Evolutionary conservation across 2,888 invertebrate species (phyloP).

Genomic region (Drosophila helvetica): DNA sequence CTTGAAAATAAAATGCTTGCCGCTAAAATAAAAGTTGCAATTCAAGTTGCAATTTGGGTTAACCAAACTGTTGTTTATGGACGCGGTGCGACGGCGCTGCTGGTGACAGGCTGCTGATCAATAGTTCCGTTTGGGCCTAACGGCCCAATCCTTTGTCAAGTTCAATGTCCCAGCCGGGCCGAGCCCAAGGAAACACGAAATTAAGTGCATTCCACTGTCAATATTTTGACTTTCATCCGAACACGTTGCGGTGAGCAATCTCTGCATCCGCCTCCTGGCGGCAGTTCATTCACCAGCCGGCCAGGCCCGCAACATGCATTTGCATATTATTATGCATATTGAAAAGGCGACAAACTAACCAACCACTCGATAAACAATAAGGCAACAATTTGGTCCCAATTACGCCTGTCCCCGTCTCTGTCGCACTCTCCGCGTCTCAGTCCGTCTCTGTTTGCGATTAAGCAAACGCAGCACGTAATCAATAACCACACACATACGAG

Average conservation of each 20-base stretch:
- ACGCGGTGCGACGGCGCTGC: slow-evolving; percentile 10
- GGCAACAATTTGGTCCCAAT: slow-evolving; percentile 63
- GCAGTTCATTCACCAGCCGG: slow-evolving; percentile 69
- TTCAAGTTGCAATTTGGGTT: slow-evolving; percentile 65
- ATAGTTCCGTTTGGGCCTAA: slow-evolving; percentile 40
- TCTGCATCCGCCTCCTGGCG: slow-evolving; percentile 39
- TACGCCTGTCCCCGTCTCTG: slow-evolving; percentile 39
- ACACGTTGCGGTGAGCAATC: slow-evolving; percentile 21
- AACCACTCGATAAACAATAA: slow-evolving; percentile 51
- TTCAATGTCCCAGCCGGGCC: slow-evolving; percentile 50
- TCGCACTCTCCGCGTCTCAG: slow-evolving; percentile 8
- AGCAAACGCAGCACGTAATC: slow-evolving; percentile 74
- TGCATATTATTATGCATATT: slow-evolving; percentile 62
- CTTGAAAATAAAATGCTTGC: slow-evolving; percentile 46
- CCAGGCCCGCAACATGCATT: slow-evolving; percentile 6
- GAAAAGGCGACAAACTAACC: slow-evolving; percentile 51
- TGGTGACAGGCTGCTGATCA: slow-evolving; percentile 24
- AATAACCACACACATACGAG: slow-evolving; percentile 48
- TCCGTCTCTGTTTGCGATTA: slow-evolving; percentile 46
- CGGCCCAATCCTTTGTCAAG: slow-evolving; percentile 46
- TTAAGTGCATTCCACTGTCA: slow-evolving; percentile 30
- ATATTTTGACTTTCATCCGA: slow-evolving; percentile 53
- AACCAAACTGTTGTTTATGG: slow-evolving; percentile 51
- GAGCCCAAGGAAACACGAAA: slow-evolving; percentile 31
- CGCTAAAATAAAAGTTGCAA: slow-evolving; percentile 61